Percentiles rank a stretch among this genome's conserved stretches.
Conservation (phyloP, 1,140 invertebrate genomes). For the Trichoplusia ni region DNA sequence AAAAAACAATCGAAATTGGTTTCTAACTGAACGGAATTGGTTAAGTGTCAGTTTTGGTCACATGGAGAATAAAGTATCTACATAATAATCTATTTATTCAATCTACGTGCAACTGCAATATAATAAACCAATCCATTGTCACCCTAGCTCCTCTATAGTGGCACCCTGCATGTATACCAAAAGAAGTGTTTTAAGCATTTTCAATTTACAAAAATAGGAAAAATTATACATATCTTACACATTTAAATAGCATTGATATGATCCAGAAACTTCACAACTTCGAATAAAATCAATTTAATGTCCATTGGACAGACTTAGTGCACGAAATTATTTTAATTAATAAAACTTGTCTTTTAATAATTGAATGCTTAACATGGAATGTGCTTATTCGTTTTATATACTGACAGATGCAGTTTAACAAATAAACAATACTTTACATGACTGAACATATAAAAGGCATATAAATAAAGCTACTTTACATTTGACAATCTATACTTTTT, state of each 20-base stretch:
- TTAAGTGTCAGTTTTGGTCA: constrained; percentile 62
- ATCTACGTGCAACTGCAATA: constrained; percentile 37
- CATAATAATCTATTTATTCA: constrained; percentile 30
- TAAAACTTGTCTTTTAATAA: constrained; percentile 16
- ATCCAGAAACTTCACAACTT: constrained; percentile 63
- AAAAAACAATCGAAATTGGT: background rate
- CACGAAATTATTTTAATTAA: constrained; percentile 29
- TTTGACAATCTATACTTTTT: too few species aligned
- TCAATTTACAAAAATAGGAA: constrained; percentile 26
- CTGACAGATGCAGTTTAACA: background rate
- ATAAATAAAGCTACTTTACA: too few species aligned
- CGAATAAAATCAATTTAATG: constrained; percentile 52
- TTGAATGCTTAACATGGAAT: constrained; percentile 10
- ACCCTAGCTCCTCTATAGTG: constrained; percentile 29
- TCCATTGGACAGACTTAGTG: constrained; percentile 42
- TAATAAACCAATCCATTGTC: constrained; percentile 26
- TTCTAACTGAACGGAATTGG: constrained; percentile 6
- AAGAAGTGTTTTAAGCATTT: constrained; percentile 34
- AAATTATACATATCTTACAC: constrained; percentile 31
- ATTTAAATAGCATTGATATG: constrained; percentile 66
- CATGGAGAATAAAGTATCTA: constrained; percentile 62
- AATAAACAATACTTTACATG: too few species aligned
- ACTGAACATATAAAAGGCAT: too few species aligned
- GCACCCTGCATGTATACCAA: constrained; percentile 19
- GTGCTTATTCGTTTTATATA: constrained; percentile 12